Evolutionary conservation across 2,888 invertebrate species (phyloP).

Genomic region (Tortrix viridana): DNA sequence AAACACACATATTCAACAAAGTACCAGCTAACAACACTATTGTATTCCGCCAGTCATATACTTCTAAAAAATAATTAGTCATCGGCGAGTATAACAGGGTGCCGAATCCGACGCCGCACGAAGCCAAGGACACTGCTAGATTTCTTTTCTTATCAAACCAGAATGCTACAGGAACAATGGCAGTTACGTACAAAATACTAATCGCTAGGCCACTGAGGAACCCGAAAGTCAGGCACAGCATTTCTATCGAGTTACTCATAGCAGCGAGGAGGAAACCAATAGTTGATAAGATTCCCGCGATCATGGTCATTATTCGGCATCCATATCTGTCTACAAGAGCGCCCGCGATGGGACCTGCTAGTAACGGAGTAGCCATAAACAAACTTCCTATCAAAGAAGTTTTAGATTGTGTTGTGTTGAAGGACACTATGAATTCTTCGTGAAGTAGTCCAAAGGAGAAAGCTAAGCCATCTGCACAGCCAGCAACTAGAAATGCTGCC

Average conservation of each 20-base stretch:
- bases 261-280: conserved; percentile 90
- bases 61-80: conserved; percentile 88
- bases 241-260: conserved; percentile 87
- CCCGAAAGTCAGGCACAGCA: conserved; percentile 93
- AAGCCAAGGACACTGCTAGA: conserved; percentile 93
- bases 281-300: conserved; percentile 88
- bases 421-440: conserved; percentile 90
- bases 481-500: conserved; percentile 92
- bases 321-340: conserved; percentile 93
- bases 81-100: conserved; percentile 94
- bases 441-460: conserved; percentile 96
- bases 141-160: conserved; percentile 95
- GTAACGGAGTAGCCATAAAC: conserved; percentile 93
- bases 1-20: conserved; percentile 93
- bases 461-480: conserved; percentile 95
- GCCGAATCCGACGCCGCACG: conserved; percentile 94
- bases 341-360: conserved; percentile 93
- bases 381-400: conserved; percentile 95
- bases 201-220: conserved; percentile 92
- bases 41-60: conserved; percentile 92
- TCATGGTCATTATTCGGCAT: conserved; percentile 88
- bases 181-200: conserved; percentile 93
- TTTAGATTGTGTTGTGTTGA: conserved; percentile 90
- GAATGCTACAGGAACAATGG: conserved; percentile 95
- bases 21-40: conserved; percentile 90